Percentiles rank a stretch among this genome's conserved stretches.
Evolutionary conservation across 2,113 vertebrate species (phyloP).

Genomic region (Ictidomys tridecemlineatus): DNA sequence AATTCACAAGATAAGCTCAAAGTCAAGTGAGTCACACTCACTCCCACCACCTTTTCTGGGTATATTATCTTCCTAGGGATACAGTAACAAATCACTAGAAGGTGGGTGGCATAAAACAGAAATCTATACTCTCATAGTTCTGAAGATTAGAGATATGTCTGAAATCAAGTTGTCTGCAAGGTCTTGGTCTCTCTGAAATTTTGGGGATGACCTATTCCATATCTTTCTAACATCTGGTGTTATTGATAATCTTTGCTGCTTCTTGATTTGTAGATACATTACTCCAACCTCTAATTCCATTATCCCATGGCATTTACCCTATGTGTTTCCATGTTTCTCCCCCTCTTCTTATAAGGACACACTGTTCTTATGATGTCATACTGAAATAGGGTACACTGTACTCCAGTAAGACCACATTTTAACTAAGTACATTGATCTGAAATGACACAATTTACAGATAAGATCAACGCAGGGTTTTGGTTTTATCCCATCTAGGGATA

Average conservation of each 20-base stretch:
- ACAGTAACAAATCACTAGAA: not conserved
- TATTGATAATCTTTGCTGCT: not conserved
- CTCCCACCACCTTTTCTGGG: not conserved
- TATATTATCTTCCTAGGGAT: not conserved
- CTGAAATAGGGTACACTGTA: not conserved
- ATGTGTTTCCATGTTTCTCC: not conserved
- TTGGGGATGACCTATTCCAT: not conserved
- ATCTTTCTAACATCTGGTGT: not conserved
- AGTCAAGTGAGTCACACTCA: not conserved
- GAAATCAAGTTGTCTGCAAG: not conserved
- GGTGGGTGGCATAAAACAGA: not conserved
- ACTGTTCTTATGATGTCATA: not conserved
- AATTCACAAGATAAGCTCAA: not conserved
- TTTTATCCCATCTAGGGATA: no score
- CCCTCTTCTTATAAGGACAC: not conserved
- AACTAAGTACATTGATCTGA: not conserved
- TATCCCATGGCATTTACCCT: not conserved
- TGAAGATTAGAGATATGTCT: not conserved
- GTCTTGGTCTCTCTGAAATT: not conserved
- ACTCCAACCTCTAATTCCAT: not conserved
- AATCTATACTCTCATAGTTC: not conserved
- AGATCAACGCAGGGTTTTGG: not conserved
- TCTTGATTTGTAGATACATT: no score
- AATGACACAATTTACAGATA: not conserved
- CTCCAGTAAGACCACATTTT: not conserved